Conservation (phyloP, 2,888 invertebrate species). For the Ditula angustiorana region DNA sequence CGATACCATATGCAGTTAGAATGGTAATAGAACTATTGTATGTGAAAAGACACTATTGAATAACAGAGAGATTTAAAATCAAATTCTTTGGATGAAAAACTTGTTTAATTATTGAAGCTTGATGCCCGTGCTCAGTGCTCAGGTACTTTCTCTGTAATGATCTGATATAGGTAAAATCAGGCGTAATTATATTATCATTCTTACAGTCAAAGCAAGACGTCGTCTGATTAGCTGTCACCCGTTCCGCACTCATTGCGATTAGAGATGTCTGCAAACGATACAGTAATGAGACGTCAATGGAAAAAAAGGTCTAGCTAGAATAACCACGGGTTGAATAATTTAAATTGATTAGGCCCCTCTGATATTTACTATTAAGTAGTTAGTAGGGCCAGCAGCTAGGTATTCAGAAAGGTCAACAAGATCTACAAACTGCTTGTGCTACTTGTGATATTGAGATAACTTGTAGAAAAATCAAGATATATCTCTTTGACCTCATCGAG, state of each 20-base stretch:
- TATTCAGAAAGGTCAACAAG: no score
- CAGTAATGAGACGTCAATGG: conserved; percentile 9
- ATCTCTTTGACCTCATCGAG: no score
- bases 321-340: conserved; percentile 5
- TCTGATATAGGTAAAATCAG: no score
- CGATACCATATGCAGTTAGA: not conserved
- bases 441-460: no score
- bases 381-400: no score
- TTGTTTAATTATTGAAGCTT: no score
- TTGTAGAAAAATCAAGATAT: no score
- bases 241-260: conserved; percentile 50
- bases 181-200: not conserved
- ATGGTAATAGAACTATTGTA: not conserved
- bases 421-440: no score
- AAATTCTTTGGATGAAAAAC: not conserved
- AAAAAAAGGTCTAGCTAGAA: conserved; percentile 1
- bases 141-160: no score
- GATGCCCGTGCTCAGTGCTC: no score
- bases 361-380: no score
- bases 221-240: conserved; percentile 22
- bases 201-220: not conserved
- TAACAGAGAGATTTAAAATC: not conserved
- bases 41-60: not conserved
- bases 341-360: no score
- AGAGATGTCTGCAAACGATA: conserved; percentile 42